These are phyloP conservation scores for Eubasilissa regina DNA, from an alignment of 1,140 invertebrate species.

Conservation along the genomic window DNA sequence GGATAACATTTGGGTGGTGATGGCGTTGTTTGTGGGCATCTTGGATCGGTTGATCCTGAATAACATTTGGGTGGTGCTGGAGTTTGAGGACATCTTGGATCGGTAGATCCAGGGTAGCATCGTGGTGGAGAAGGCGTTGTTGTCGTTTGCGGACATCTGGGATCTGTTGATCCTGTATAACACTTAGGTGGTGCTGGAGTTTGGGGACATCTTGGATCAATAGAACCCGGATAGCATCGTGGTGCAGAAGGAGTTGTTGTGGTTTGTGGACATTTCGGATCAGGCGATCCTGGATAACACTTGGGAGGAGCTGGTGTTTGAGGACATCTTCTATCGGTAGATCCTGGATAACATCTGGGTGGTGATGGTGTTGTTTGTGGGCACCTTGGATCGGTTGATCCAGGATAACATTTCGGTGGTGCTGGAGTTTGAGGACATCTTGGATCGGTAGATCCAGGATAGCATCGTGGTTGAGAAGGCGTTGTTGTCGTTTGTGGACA, in stretches of 20 bases:
- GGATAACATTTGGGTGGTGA: slow-evolving; percentile 62
- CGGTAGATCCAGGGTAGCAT: slow-evolving; percentile 65
- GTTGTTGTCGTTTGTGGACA: slow-evolving; percentile 62
- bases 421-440: slow-evolving; percentile 63
- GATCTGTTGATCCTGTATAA: slow-evolving; percentile 65
- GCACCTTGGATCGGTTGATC: slow-evolving; percentile 67
- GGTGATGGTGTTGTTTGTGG: slow-evolving; percentile 64
- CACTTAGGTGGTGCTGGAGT: slow-evolving; percentile 61
- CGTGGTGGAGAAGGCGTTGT: slow-evolving; percentile 48
- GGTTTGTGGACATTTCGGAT: slow-evolving; percentile 64
- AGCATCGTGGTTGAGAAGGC: slow-evolving; percentile 61
- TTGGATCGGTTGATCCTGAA: slow-evolving; percentile 65
- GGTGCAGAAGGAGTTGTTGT: slow-evolving; percentile 63
- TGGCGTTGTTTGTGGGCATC: slow-evolving; percentile 62
- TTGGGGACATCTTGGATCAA: slow-evolving; percentile 64
- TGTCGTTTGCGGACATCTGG: slow-evolving; percentile 61
- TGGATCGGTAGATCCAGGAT: slow-evolving; percentile 64
- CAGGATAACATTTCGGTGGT: slow-evolving; percentile 65
- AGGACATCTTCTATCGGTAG: slow-evolving; percentile 63
- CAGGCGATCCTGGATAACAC: slow-evolving; percentile 64
- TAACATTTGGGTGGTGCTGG: slow-evolving; percentile 62
- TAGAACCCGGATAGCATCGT: slow-evolving; percentile 63
- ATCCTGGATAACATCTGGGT: slow-evolving; percentile 61
- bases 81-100: slow-evolving; percentile 64
- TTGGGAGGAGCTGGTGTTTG: slow-evolving; percentile 58